A percentile compares a stretch with the other conserved stretches of the same genome.
Conservation (phyloP, 2,797 vertebrate genomes). For the Hapalemur alaotrensis region DNA sequence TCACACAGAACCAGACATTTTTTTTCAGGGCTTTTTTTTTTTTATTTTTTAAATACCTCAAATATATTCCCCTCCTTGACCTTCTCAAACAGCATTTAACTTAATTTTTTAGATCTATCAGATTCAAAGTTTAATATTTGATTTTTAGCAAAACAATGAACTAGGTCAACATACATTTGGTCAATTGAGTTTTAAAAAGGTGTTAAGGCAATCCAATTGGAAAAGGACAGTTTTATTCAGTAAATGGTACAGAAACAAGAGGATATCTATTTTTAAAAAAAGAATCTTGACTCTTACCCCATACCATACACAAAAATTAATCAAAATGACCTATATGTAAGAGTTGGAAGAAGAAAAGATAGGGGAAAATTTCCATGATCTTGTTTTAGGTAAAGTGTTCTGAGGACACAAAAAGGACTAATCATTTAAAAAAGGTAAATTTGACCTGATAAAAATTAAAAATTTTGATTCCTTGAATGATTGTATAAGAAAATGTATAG, state of each 20-base stretch:
- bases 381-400: not conserved
- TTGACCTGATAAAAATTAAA: not conserved
- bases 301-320: not conserved
- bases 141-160: not conserved
- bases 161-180: not conserved
- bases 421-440: not conserved
- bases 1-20: not conserved
- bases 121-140: conserved; percentile 18
- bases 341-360: not conserved
- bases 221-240: conserved; percentile 6
- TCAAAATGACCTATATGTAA: not conserved
- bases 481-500: not conserved
- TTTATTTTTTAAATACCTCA: conserved; percentile 3
- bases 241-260: not conserved
- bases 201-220: not conserved
- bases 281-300: not conserved
- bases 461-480: not conserved
- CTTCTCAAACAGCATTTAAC: not conserved
- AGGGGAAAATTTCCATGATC: not conserved
- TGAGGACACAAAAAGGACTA: not conserved
- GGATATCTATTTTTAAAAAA: not conserved
- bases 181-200: conserved; percentile 31
- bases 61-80: not conserved
- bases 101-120: not conserved
- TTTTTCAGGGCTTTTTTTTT: not conserved